Conservation (phyloP, 2,113 vertebrate genomes). For the Chloroceryle aenea region DNA sequence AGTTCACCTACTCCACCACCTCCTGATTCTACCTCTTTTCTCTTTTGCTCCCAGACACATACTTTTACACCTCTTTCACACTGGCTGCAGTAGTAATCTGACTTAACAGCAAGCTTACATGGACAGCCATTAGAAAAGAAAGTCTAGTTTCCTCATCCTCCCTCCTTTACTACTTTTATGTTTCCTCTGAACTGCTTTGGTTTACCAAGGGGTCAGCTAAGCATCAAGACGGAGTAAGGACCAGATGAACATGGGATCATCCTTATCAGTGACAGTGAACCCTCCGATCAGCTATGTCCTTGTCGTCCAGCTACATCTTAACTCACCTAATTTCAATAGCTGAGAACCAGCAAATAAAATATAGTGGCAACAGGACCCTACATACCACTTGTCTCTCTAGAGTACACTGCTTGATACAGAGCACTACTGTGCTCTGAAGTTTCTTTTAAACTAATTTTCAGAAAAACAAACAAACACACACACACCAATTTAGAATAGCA, state of each 20-base stretch:
- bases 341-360: background rate
- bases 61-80: background rate
- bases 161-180: background rate
- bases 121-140: background rate
- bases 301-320: background rate
- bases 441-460: background rate
- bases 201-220: background rate
- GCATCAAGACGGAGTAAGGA: background rate
- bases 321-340: background rate
- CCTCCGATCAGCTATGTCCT: background rate
- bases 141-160: background rate
- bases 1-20: background rate
- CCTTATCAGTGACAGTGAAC: background rate
- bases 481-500: background rate
- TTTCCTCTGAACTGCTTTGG: background rate
- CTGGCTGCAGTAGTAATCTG: background rate
- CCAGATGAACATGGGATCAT: background rate
- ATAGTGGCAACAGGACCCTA: rapidly evolving
- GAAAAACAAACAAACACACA: background rate
- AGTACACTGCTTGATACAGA: background rate
- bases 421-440: background rate
- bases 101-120: background rate
- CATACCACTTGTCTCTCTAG: rapidly evolving
- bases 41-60: background rate
- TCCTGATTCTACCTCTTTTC: background rate